Base-by-base conservation (phyloP, 2,888 invertebrate genomes). In the Mellilla xanthometata region DNA sequence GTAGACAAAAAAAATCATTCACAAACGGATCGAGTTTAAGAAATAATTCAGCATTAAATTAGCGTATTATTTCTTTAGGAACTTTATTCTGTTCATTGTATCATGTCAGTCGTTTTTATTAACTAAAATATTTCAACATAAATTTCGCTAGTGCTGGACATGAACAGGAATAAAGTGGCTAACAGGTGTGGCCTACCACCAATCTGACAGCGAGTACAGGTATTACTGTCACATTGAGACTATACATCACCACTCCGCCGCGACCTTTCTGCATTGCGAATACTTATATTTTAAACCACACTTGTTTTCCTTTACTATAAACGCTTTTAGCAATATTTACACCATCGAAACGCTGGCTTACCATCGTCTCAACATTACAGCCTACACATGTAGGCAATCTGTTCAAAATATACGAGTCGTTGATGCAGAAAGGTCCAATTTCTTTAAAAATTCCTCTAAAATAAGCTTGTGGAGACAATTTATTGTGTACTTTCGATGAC, bases 1-100 rank as follows among this genome's bases (percentile, higher is more conserved):
- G 73, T 74, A 78, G n/a, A n/a, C n/a, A n/a, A n/a, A n/a, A 81
- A 75, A 77, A 76, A 66, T 74, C 10, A n/a, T n/a, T 15, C 76
- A 78, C 76, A 74, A 81, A 84, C 78, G 74, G 72, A 72, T 35
- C 68, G 81, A 84, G 76, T 62, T n/a, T 68, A 64, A 57, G 76
- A 79, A 81, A 81, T 72, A 72, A 76, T 77, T 47, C 80, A 76
- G 81, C 84, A 77, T 75, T 73, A 70, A 72, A 74, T 52, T 83
- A 79, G 78, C 81, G 66, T 66, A n/a, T 68, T 65, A 62, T 67
- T 58, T 40, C 51, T 55, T 60, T 65, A 62, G 76, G 75, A 56
- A 65, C 73, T 72, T 68, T 68, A 73, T 74, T 74, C 77, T 71
- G 73, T 72, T 69, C 74, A 56, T 47, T 49, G 56, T 63, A 63